These are phyloP conservation scores for Psilanteris sp. DNA, from an alignment of 1,140 invertebrate species.

Conservation along the genomic window DNA sequence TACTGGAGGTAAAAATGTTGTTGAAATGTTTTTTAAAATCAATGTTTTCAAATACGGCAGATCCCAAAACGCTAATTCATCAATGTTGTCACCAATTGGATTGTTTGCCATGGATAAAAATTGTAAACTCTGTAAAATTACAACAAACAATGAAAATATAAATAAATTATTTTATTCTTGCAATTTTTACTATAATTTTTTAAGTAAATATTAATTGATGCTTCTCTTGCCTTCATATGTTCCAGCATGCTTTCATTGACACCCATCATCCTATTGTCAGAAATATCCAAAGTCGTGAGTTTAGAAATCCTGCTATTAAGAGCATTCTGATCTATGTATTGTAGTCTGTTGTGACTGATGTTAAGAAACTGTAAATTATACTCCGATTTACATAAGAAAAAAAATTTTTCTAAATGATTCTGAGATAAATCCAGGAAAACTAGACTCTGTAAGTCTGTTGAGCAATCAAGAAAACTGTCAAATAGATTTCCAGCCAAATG, in stretches of 20 bases:
- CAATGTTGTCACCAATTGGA: conserved; percentile 73
- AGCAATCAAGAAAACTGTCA: conserved; percentile 77
- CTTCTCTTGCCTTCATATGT: conserved; percentile 74
- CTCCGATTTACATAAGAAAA: conserved; percentile 73
- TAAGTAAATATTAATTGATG: no score
- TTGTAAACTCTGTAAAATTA: conserved; percentile 69
- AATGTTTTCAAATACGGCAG: conserved; percentile 66
- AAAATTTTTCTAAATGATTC: conserved; percentile 74
- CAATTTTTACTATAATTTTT: no score
- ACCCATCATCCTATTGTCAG: conserved; percentile 70
- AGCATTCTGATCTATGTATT: conserved; percentile 75
- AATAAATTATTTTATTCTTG: no score
- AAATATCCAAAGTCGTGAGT: conserved; percentile 73
- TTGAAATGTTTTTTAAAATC: conserved; percentile 71
- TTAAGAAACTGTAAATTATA: conserved; percentile 73
- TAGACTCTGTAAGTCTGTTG: conserved; percentile 70
- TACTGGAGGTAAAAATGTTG: conserved; percentile 64
- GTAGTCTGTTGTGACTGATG: conserved; percentile 74
- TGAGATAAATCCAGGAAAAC: conserved; percentile 72
- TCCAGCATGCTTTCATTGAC: conserved; percentile 77
- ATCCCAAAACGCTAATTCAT: conserved; percentile 72
- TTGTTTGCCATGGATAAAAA: conserved; percentile 74
- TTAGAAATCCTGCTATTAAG: conserved; percentile 72
- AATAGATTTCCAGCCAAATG: conserved; percentile 74
- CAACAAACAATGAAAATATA: no score